These are phyloP conservation scores for Exaiptasia diaphana DNA, from an alignment of 64 coral and sea anemone species.

Conservation along the genomic window DNA sequence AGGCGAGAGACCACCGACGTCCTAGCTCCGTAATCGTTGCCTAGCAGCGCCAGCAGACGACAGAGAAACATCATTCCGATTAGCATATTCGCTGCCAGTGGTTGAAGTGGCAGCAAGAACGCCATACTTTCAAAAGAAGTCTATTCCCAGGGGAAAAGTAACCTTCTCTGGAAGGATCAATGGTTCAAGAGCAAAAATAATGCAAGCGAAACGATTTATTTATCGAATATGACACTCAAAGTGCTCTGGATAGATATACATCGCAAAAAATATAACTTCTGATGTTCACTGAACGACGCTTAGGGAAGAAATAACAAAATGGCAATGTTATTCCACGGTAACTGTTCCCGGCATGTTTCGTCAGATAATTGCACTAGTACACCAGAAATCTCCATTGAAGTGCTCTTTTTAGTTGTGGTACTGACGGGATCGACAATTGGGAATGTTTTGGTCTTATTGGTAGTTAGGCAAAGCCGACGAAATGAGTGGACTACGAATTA, in stretches of 20 bases:
- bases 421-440: constrained; percentile 69
- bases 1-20: too few relatives aligned
- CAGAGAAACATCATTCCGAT: not conserved
- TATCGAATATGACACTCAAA: too few relatives aligned
- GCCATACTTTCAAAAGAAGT: not conserved
- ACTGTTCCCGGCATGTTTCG: constrained; percentile 27
- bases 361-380: constrained; percentile 19
- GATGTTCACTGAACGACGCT: too few relatives aligned
- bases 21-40: not conserved
- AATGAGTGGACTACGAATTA: constrained; percentile 99
- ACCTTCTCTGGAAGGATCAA: too few relatives aligned
- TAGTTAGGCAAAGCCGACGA: constrained; percentile 73
- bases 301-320: too few relatives aligned
- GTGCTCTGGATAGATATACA: too few relatives aligned
- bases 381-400: constrained; percentile 36
- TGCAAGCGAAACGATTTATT: too few relatives aligned
- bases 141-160: constrained; percentile 1
- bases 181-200: too few relatives aligned
- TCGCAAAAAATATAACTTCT: too few relatives aligned
- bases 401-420: constrained; percentile 52
- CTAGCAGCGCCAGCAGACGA: not conserved
- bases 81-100: constrained; percentile 9
- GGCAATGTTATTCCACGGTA: too few relatives aligned
- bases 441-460: constrained; percentile 76
- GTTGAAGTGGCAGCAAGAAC: not conserved